phyloP scores from a whole-genome alignment of 35 echinoderm and acorn worm species.

The Ophiothrix spiculata region DNA sequence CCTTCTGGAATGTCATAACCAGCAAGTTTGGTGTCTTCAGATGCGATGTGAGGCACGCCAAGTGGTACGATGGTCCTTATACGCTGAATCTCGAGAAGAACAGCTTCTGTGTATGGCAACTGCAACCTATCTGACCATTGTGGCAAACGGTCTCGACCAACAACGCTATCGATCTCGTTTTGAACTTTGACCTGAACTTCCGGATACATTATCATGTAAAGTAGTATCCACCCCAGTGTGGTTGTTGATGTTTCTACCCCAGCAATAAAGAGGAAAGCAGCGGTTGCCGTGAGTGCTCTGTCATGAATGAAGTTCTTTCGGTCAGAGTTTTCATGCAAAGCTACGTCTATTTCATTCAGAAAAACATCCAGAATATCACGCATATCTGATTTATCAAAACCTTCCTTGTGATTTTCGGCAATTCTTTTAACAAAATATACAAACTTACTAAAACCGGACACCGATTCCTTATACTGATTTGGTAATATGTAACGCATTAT shows the following conservation, averaged over 20 bases:
- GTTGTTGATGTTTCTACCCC: conserved; percentile 42
- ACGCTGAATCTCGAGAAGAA: conserved; percentile 32
- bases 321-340: background rate
- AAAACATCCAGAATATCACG: background rate
- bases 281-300: background rate
- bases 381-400: background rate
- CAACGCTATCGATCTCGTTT: conserved; percentile 42
- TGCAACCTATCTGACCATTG: conserved; percentile 16
- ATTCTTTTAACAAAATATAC: background rate
- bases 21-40: background rate
- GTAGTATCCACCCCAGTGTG: conserved; percentile 28
- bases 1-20: conserved; percentile 33
- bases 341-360: background rate
- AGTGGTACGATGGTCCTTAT: conserved; percentile 26
- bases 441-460: background rate
- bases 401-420: background rate
- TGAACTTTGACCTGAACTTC: conserved; percentile 43
- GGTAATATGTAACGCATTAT: background rate
- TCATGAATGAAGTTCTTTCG: background rate
- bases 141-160: conserved; percentile 38
- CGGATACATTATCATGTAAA: conserved; percentile 36
- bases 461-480: background rate
- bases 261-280: conserved; percentile 29
- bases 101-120: conserved; percentile 32
- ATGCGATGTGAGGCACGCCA: conserved; percentile 33